These are phyloP conservation scores for Cyprinodon brontotheroides DNA, from an alignment of 2,113 vertebrate species.

Conservation along the genomic window DNA sequence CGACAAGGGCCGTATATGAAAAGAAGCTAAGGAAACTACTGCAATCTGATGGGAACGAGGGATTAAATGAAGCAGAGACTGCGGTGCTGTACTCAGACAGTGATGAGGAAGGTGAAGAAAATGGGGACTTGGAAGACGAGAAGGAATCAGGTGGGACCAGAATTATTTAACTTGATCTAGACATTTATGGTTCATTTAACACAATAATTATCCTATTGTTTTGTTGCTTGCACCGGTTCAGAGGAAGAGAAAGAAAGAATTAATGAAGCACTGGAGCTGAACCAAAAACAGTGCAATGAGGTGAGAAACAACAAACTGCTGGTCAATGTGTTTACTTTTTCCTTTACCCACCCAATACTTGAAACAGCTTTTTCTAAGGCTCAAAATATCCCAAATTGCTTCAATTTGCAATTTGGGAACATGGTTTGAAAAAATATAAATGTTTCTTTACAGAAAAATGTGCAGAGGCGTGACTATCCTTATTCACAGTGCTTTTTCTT, in stretches of 20 bases:
- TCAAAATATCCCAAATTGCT: not conserved
- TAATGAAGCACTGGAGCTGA: not conserved
- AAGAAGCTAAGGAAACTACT: slow-evolving; percentile 80
- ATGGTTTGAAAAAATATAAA: not conserved
- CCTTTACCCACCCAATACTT: not conserved
- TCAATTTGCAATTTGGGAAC: not conserved
- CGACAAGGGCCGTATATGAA: slow-evolving; percentile 84
- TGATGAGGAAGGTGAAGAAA: slow-evolving; percentile 66
- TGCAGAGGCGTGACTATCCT: slow-evolving; percentile 39
- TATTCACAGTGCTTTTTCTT: slow-evolving; percentile 77
- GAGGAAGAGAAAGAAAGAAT: slow-evolving; percentile 45
- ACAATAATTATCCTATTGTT: not conserved
- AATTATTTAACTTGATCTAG: not conserved
- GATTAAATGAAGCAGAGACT: slow-evolving; percentile 49
- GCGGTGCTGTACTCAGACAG: slow-evolving; percentile 66
- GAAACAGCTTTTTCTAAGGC: not conserved
- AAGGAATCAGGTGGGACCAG: slow-evolving; percentile 43
- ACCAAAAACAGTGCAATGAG: slow-evolving; percentile 36
- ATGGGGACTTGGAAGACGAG: slow-evolving; percentile 4
- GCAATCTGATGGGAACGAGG: slow-evolving; percentile 17
- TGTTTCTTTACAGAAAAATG: slow-evolving; percentile 44
- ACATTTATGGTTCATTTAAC: not conserved
- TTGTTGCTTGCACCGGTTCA: slow-evolving; percentile 37
- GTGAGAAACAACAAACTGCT: slow-evolving; percentile 56
- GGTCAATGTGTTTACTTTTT: slow-evolving; percentile 10